Base-by-base conservation (phyloP, 2,797 vertebrate species). In the Glyptemys insculpta region DNA sequence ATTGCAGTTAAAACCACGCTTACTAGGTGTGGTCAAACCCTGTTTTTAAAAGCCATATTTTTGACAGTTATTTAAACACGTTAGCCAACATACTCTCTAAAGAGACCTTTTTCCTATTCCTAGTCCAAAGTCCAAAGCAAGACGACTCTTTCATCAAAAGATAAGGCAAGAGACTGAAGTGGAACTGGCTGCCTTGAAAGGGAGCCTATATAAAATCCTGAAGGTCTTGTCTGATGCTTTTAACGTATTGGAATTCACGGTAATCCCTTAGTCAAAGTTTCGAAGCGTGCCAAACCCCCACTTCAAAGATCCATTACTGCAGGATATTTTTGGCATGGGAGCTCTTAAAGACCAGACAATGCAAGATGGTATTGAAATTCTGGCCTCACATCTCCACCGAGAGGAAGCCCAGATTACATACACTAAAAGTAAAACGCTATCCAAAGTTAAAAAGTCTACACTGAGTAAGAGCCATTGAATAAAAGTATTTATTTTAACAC, bases 401-500 rank as follows among this genome's bases (percentile, higher is more conserved):
- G 74, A 49, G 25, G 15, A 78, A 78, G 14, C 25, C 44, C 8
- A 31, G 15, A 29, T 15, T 78, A 23, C 68, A 72, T 25, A 19
- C 68, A 23, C 37, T 62, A n/a, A 12, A 41, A 11, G 37, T 72
- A 72, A 72, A 37, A 72, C 5, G 18, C 5, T 72, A 41, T 41
- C 68, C 76, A 1, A 0, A 14, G 18, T 5, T 2, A 4, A 7
- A 8, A 8, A 44, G 4, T n/a, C 21, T 5, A 5, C 0, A 12
- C 5, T 50, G 47, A 86, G 27, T 6, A 78, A 94, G 54, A 90
- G 91, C 8, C 37, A 62, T 3, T 57, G 85, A 91, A 88, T 79
- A 82, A 68, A 94, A 85, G 81, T 82, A 83, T 95, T 96, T 97
- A 96, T 96, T 97, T 91, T 27, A 87, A 49, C 27, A 93, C 0